Evolutionary conservation across 1,140 invertebrate species (phyloP).

Genomic region (Elysia chlorotica): DNA sequence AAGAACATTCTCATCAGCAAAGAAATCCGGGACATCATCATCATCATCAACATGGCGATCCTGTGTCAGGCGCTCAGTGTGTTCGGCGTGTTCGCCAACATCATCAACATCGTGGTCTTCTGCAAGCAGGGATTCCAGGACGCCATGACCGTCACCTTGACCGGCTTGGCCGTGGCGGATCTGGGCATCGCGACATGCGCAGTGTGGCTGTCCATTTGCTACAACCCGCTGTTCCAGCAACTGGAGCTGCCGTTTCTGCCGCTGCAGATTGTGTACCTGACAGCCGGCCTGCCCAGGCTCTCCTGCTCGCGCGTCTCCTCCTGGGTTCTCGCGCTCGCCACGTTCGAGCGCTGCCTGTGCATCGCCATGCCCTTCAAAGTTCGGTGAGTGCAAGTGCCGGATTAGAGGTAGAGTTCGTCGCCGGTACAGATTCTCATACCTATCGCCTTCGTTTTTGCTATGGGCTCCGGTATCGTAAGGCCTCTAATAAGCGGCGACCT

Average conservation of each 20-base stretch:
- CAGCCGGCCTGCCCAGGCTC: constrained; percentile 90
- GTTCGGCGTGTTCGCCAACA: constrained; percentile 1
- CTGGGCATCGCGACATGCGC: not conserved
- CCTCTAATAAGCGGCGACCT: too few species aligned
- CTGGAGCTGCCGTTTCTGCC: constrained; percentile 88
- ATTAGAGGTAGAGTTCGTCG: too few species aligned
- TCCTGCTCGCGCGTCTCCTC: constrained; percentile 83
- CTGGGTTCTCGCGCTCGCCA: not conserved
- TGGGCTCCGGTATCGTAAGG: too few species aligned
- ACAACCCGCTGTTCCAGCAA: constrained; percentile 80
- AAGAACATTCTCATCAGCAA: not conserved
- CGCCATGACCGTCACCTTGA: not conserved
- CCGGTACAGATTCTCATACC: too few species aligned
- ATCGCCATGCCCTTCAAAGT: constrained; percentile 55
- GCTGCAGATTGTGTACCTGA: constrained; percentile 88
- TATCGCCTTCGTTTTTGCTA: too few species aligned
- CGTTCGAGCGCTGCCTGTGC: constrained; percentile 13
- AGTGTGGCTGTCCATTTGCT: constrained; percentile 30
- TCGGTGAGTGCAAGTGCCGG: too few species aligned
- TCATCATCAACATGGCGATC: not conserved
- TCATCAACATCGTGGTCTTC: constrained; percentile 5
- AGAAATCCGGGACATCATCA: not conserved
- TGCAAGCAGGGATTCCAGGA: not conserved
- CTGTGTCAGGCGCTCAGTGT: not conserved
- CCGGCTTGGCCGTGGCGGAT: not conserved